Evolutionary conservation across 2,113 vertebrate species (phyloP).

Genomic region (Phrynosoma platyrhinos): DNA sequence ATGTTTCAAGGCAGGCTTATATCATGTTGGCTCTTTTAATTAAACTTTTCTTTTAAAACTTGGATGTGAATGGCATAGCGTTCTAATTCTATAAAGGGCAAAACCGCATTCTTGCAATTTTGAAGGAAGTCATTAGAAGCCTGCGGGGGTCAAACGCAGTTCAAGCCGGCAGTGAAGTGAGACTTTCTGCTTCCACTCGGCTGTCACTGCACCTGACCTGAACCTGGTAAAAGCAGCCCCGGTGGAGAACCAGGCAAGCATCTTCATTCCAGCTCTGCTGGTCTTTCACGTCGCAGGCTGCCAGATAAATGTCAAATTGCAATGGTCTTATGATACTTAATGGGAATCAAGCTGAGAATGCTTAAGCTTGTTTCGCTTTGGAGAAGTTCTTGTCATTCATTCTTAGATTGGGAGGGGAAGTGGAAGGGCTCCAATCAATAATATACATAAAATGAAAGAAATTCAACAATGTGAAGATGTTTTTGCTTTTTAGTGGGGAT

Average conservation of each 20-base stretch:
- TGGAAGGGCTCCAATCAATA: conserved; percentile 63
- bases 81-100: conserved; percentile 56
- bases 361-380: conserved; percentile 59
- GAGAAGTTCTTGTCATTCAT: conserved; percentile 65
- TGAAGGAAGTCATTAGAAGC: conserved; percentile 51
- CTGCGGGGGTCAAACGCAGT: conserved; percentile 60
- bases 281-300: conserved; percentile 66
- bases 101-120: conserved; percentile 44
- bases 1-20: conserved; percentile 52
- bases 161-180: conserved; percentile 66
- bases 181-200: conserved; percentile 47
- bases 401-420: conserved; percentile 54
- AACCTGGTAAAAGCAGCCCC: conserved; percentile 65
- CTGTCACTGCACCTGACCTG: conserved; percentile 67
- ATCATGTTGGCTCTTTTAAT: conserved; percentile 49
- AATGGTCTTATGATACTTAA: conserved; percentile 55
- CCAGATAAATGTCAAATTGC: conserved; percentile 62
- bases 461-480: conserved; percentile 37
- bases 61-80: conserved; percentile 50
- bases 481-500: not conserved
- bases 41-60: conserved; percentile 36
- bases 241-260: conserved; percentile 42
- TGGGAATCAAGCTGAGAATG: conserved; percentile 44
- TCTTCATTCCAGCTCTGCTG: conserved; percentile 36
- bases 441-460: conserved; percentile 51